phyloP scores from a whole-genome alignment of 2,113 vertebrate genomes.

The Eretmochelys imbricata region DNA sequence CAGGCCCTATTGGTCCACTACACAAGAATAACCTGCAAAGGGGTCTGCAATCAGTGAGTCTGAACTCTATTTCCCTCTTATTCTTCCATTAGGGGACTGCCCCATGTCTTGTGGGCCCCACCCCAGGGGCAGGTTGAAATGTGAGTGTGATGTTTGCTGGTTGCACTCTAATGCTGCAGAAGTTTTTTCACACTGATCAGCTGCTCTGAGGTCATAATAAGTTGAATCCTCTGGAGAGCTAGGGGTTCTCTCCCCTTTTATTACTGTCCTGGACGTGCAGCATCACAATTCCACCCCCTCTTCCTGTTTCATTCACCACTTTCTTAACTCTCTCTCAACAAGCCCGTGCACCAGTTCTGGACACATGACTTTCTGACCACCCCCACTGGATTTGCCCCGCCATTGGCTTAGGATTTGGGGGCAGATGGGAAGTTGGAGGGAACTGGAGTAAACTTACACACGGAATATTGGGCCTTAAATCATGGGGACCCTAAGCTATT shows the following conservation, averaged over 20 bases:
- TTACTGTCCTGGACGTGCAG: neutral
- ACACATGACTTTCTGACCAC: neutral
- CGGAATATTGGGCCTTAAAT: neutral
- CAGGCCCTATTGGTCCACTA: neutral
- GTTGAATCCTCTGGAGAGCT: neutral
- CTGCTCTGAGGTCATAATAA: neutral
- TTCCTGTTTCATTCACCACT: neutral
- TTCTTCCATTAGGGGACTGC: neutral
- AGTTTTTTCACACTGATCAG: neutral
- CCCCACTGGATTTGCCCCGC: neutral
- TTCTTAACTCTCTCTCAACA: neutral
- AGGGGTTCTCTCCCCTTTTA: neutral
- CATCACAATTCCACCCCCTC: neutral
- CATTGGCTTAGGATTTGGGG: neutral
- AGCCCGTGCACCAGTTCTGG: neutral
- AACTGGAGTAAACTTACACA: neutral
- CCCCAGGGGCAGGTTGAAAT: neutral
- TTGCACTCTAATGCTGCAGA: neutral
- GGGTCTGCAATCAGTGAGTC: neutral
- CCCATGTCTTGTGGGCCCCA: neutral
- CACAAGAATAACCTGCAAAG: neutral
- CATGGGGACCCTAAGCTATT: neutral
- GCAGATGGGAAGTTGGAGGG: neutral
- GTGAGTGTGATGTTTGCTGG: neutral
- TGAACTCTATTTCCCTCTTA: neutral